These are phyloP conservation scores for Rhinolophus ferrumequinum DNA, from an alignment of 2,113 vertebrate genomes.

Conservation along the genomic window DNA sequence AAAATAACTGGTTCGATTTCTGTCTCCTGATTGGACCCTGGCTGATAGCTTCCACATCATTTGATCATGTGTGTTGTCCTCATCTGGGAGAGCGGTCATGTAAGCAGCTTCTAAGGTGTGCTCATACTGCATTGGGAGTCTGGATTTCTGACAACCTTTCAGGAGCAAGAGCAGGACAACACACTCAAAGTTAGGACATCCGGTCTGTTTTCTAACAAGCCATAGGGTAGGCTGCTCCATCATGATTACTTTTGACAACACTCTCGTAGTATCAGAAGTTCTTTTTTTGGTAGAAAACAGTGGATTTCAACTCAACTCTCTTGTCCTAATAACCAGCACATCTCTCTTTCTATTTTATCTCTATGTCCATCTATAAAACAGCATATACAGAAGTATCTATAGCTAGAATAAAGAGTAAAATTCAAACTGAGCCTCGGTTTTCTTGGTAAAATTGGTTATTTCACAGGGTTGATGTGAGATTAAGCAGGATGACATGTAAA, in stretches of 20 bases:
- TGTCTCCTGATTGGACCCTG: not conserved
- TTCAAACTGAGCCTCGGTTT: not conserved
- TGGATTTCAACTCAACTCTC: not conserved
- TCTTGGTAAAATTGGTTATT: not conserved
- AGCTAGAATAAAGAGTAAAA: not conserved
- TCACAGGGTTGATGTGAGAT: not conserved
- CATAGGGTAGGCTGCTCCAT: not conserved
- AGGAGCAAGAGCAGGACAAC: not conserved
- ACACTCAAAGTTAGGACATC: not conserved
- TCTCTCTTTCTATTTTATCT: not conserved
- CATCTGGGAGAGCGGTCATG: not conserved
- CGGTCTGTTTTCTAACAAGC: not conserved
- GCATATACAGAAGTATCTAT: not conserved
- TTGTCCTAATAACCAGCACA: not conserved
- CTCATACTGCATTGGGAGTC: not conserved
- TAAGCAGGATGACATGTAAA: not conserved
- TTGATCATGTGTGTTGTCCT: not conserved
- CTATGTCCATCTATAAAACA: not conserved
- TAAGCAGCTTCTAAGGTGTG: accelerated
- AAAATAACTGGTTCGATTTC: not conserved
- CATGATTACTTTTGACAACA: not conserved
- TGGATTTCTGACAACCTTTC: not conserved
- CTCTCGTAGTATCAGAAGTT: not conserved
- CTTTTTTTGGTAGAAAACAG: not conserved
- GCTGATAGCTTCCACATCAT: not conserved